A percentile compares a stretch with the other conserved stretches of the same genome.
phyloP scores from a whole-genome alignment of 2,797 vertebrate genomes.

The Poeciliopsis paucimaculata region DNA sequence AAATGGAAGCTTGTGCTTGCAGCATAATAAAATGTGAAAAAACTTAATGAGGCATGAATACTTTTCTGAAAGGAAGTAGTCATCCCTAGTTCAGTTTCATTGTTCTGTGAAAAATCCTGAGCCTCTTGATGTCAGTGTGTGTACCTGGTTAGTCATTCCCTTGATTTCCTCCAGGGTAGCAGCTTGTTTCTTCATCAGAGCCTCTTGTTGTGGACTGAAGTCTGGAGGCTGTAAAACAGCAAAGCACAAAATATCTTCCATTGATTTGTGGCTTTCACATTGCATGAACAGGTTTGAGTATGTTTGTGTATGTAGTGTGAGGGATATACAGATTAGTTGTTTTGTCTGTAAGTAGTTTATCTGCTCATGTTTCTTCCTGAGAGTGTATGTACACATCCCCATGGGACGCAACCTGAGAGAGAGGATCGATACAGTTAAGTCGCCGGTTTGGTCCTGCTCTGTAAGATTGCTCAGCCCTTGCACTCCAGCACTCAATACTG shows the following conservation, averaged over 20 bases:
- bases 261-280: conserved; percentile 38
- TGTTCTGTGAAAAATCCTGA: background rate
- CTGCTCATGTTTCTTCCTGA: conserved; percentile 53
- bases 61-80: conserved; percentile 2
- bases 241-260: conserved; percentile 39
- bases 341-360: conserved; percentile 45
- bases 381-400: conserved; percentile 45
- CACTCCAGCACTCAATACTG: conserved; percentile 34
- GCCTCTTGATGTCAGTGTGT: background rate
- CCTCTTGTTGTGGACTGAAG: conserved; percentile 81
- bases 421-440: conserved; percentile 67
- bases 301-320: conserved; percentile 26
- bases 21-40: background rate
- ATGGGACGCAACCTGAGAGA: conserved; percentile 69
- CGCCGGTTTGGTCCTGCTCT: conserved; percentile 53
- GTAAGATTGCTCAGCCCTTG: conserved; percentile 40
- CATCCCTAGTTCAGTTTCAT: background rate
- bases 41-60: background rate
- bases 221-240: conserved; percentile 80
- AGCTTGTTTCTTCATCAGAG: conserved; percentile 88
- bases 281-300: conserved; percentile 2
- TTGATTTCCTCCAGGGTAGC: conserved; percentile 87
- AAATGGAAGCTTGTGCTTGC: background rate
- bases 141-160: conserved; percentile 85
- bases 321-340: conserved; percentile 41